These are phyloP conservation scores for Melanaphis sacchari DNA, from an alignment of 1,140 invertebrate species.

Conservation along the genomic window DNA sequence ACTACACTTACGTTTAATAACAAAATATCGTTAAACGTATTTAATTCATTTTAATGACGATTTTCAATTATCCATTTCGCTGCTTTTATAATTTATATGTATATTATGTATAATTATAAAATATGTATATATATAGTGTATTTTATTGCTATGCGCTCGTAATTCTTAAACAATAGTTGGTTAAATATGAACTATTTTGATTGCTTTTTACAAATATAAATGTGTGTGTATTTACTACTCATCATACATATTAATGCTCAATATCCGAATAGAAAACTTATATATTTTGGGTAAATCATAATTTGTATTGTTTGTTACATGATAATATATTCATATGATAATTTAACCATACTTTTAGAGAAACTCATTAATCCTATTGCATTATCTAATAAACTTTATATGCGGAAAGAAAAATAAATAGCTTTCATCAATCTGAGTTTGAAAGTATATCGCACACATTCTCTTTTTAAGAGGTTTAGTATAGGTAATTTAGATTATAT, in stretches of 20 bases:
- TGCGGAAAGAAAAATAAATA: background rate
- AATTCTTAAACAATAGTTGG: background rate
- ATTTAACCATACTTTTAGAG: background rate
- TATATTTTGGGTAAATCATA: background rate
- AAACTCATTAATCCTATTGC: background rate
- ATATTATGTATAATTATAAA: background rate
- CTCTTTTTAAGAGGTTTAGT: background rate
- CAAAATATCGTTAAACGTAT: background rate
- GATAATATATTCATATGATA: background rate
- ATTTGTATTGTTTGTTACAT: background rate
- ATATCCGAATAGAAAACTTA: background rate
- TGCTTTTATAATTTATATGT: background rate
- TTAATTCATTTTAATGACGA: constrained; percentile 40
- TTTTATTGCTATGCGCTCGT: background rate
- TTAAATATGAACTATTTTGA: background rate
- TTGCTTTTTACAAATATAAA: background rate
- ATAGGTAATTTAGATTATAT: background rate
- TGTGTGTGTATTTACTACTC: background rate
- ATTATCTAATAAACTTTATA: background rate
- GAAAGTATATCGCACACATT: background rate
- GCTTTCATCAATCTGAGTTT: background rate
- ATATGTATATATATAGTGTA: background rate
- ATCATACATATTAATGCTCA: background rate
- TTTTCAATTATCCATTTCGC: constrained; percentile 46
- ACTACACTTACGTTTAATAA: constrained; percentile 42